Evolutionary conservation across 2,797 vertebrate species (phyloP).

Genomic region (Nyctalus aviator): DNA sequence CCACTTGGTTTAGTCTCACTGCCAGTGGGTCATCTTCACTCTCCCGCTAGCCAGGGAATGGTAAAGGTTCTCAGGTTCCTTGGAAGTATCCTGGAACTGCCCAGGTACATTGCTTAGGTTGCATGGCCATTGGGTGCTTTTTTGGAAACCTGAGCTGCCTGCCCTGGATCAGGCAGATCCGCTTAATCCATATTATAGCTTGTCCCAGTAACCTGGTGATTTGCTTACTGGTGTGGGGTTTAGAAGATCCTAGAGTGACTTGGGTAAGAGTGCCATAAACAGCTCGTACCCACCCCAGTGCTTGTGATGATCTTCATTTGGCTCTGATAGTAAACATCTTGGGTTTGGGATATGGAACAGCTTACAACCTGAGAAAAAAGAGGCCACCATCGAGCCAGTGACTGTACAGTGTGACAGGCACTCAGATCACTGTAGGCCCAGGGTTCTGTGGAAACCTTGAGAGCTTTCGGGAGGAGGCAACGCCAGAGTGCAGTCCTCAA

Average conservation of each 20-base stretch:
- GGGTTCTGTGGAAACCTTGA: not conserved
- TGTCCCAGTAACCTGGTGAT: not conserved
- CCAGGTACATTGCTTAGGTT: constrained; percentile 19
- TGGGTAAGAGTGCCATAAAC: not conserved
- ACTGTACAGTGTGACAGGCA: not conserved
- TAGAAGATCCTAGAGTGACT: not conserved
- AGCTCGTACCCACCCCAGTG: not conserved
- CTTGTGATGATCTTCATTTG: not conserved
- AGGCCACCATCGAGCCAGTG: not conserved
- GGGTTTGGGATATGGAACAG: not conserved
- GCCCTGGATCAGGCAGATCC: constrained; percentile 30
- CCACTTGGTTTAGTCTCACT: not conserved
- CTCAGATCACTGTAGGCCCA: not conserved
- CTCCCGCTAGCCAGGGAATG: not conserved
- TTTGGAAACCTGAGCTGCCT: constrained; percentile 53
- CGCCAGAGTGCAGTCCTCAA: not conserved
- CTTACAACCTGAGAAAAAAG: not conserved
- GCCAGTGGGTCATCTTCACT: not conserved
- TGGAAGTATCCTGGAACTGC: constrained; percentile 7
- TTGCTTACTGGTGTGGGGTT: not conserved
- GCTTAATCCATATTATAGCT: constrained; percentile 22
- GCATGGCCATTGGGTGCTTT: not conserved
- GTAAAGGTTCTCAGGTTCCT: constrained; percentile 29
- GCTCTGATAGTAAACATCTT: not conserved
- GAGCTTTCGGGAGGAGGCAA: not conserved